Evolutionary conservation across 2,888 invertebrate genomes (phyloP).

Genomic region (Tipula confusa): DNA sequence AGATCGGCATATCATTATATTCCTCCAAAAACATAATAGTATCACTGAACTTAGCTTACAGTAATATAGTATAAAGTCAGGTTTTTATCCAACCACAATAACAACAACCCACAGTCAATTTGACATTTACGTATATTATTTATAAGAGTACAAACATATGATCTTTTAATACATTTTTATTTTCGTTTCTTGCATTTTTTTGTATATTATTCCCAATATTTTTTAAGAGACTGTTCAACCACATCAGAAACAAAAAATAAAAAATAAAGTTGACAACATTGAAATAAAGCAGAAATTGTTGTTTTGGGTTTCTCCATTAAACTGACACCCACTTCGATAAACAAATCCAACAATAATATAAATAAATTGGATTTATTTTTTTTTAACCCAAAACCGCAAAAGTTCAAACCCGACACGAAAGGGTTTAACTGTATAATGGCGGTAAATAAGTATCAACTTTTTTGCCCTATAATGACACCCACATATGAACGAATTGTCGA

Average conservation of each 20-base stretch:
- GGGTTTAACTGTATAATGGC: not conserved
- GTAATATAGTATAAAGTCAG: not conserved
- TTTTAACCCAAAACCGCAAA: not conserved
- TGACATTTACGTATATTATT: not conserved
- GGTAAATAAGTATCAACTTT: not conserved
- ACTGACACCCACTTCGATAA: not conserved
- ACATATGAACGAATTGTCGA: not conserved
- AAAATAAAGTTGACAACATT: not conserved
- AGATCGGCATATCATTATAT: not conserved
- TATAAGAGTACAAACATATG: not conserved
- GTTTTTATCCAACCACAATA: not conserved
- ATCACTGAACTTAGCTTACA: not conserved
- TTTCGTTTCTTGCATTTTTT: not conserved
- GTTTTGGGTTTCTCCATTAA: constrained; percentile 20
- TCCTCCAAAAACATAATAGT: not conserved
- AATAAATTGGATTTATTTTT: not conserved
- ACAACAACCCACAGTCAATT: constrained; percentile 3
- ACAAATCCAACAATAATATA: not conserved
- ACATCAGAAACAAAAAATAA: not conserved
- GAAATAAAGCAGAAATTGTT: constrained; percentile 12
- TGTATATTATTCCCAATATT: not conserved
- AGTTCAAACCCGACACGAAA: not conserved
- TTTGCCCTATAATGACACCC: not conserved
- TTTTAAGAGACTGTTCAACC: constrained; percentile 13
- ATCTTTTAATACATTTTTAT: not conserved